These are phyloP conservation scores for Gorilla gorilla DNA, from an alignment of 2,113 vertebrate genomes.

Conservation along the genomic window DNA sequence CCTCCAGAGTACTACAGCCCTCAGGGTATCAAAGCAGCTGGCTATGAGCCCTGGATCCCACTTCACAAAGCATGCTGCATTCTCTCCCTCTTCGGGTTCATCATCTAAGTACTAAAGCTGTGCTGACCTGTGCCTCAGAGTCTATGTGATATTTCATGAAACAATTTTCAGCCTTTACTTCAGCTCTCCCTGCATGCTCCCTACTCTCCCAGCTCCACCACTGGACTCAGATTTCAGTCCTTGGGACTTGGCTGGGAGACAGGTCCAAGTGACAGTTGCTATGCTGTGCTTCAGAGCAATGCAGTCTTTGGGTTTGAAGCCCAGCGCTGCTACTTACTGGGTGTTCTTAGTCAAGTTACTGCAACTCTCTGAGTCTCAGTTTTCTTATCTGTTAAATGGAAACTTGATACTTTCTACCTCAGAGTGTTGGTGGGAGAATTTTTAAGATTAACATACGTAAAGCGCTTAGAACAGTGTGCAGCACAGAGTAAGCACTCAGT, in stretches of 20 bases:
- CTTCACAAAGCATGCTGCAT: background rate
- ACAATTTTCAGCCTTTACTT: background rate
- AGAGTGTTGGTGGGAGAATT: background rate
- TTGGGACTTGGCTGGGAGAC: background rate
- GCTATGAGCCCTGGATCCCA: background rate
- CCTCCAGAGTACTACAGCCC: background rate
- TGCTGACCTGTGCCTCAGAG: background rate
- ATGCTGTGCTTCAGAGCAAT: no score
- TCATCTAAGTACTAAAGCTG: background rate
- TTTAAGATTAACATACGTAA: no score
- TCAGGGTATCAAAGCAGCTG: background rate
- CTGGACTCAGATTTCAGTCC: background rate
- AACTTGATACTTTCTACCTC: background rate
- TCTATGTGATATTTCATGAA: background rate
- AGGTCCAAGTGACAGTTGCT: accelerated
- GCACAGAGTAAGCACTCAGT: background rate
- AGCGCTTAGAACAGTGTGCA: background rate
- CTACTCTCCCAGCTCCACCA: background rate
- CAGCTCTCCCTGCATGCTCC: background rate
- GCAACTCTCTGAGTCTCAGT: background rate
- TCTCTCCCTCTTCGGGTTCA: background rate
- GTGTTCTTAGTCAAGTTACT: background rate
- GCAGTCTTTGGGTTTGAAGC: background rate
- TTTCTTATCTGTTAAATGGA: background rate
- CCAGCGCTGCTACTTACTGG: background rate